Evolutionary conservation across 2,797 vertebrate genomes (phyloP).

Genomic region (Varecia variegata): DNA sequence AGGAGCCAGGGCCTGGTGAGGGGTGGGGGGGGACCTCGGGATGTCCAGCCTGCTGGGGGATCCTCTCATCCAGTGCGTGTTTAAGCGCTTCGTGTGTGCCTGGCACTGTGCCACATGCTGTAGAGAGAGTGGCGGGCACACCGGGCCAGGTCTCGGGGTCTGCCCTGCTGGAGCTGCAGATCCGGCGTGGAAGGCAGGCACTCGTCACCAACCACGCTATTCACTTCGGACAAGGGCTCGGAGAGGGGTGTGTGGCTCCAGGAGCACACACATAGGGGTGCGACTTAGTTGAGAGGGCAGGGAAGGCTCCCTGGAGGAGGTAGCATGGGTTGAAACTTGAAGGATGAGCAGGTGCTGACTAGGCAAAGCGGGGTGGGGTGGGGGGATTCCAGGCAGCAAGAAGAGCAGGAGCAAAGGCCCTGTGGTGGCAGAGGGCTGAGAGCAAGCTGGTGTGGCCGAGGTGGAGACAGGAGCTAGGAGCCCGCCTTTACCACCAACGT

Average conservation of each 20-base stretch:
- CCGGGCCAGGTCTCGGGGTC: neutral
- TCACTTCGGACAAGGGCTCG: neutral
- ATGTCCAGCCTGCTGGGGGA: neutral
- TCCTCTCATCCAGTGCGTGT: neutral
- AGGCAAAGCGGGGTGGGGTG: neutral
- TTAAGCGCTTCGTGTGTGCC: neutral
- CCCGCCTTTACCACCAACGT: neutral
- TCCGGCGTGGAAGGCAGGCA: neutral
- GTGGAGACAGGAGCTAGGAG: neutral
- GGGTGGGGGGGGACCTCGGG: accelerated
- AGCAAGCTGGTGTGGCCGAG: neutral
- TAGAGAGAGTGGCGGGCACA: neutral
- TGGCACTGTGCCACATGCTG: too few relatives aligned
- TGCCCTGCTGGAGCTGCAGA: neutral
- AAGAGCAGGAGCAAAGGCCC: neutral
- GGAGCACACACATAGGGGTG: neutral
- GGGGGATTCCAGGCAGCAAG: neutral
- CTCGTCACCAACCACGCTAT: neutral
- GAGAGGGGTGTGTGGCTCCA: neutral
- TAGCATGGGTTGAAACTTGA: neutral
- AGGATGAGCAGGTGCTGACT: neutral
- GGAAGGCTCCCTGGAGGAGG: neutral
- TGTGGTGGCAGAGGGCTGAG: neutral
- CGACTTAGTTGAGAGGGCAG: neutral
- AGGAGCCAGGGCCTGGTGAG: neutral